Evolutionary conservation across 2,888 invertebrate species (phyloP).

Genomic region (Eristalis arbustorum): DNA sequence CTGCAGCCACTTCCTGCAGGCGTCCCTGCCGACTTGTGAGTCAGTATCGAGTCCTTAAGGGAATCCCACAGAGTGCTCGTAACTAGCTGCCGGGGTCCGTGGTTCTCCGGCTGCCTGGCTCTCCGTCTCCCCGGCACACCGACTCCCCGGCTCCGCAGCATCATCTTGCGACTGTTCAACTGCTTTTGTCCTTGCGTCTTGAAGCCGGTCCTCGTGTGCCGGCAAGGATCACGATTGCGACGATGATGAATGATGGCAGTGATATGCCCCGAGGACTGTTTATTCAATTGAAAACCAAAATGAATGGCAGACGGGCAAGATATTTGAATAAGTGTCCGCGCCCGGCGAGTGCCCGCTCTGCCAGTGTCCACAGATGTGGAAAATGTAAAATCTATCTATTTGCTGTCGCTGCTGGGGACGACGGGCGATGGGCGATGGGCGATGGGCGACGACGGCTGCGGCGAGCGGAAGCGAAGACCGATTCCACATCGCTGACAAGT

Average conservation of each 20-base stretch:
- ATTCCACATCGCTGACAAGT: conserved; percentile 32
- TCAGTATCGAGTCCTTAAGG: neutral
- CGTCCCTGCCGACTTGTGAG: neutral
- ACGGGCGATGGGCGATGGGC: neutral
- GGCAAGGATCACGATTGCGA: conserved; percentile 28
- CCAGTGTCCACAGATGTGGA: conserved; percentile 39
- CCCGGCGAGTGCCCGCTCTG: neutral
- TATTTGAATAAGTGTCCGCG: conserved; percentile 44
- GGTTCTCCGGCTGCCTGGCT: neutral
- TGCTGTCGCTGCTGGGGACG: conserved; percentile 14
- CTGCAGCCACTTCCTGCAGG: conserved; percentile 11
- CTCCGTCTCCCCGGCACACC: neutral
- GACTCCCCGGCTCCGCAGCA: neutral
- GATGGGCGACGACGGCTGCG: too few species aligned
- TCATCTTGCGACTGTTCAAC: conserved; percentile 22
- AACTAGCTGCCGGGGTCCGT: neutral
- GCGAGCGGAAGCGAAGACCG: neutral
- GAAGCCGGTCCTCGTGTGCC: too few species aligned
- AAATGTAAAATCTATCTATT: conserved; percentile 38
- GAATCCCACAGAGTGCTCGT: neutral
- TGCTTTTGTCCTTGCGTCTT: conserved; percentile 29
- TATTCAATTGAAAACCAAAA: conserved; percentile 66
- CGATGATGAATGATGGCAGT: conserved; percentile 52
- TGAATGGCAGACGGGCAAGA: conserved; percentile 47
- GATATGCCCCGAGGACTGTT: conserved; percentile 49